Conservation (phyloP, 2,888 invertebrate genomes). For the Elysia crispata region DNA sequence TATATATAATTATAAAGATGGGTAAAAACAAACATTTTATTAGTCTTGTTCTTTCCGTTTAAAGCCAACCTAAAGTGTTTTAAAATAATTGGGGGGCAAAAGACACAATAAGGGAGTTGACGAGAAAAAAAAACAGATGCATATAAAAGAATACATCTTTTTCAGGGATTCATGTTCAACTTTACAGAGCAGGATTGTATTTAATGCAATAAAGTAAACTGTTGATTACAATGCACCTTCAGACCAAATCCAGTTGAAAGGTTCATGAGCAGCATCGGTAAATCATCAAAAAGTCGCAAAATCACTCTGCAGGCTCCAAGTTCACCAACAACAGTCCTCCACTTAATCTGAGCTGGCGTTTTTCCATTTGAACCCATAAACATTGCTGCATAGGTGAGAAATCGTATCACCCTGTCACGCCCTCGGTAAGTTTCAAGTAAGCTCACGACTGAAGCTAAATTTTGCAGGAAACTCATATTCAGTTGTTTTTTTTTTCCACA, state of each 20-base stretch:
- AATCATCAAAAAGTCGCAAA: conserved; percentile 89
- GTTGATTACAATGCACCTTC: conserved; percentile 77
- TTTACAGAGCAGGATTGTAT: no score
- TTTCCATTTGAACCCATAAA: conserved; percentile 78
- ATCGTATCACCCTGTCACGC: conserved; percentile 89
- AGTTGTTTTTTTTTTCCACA: no score
- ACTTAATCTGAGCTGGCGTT: conserved; percentile 55
- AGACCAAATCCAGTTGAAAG: conserved; percentile 85
- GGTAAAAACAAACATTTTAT: no score
- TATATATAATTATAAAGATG: no score
- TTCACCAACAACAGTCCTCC: conserved; percentile 59
- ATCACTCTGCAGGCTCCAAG: conserved; percentile 81
- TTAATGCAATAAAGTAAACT: no score
- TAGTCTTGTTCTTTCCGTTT: no score
- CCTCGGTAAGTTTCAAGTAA: conserved; percentile 87
- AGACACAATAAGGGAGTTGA: no score
- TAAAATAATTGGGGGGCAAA: no score
- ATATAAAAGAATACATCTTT: no score
- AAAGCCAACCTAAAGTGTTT: no score
- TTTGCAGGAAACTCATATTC: conserved; percentile 15
- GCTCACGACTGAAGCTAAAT: conserved; percentile 42
- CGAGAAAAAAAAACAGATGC: no score
- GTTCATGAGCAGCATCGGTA: conserved; percentile 87
- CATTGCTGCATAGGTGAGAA: conserved; percentile 87
- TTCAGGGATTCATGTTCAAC: no score